Percentiles rank a stretch among this genome's conserved stretches.
Conservation (phyloP, 2,888 invertebrate species). For the Panzeria rudis region DNA sequence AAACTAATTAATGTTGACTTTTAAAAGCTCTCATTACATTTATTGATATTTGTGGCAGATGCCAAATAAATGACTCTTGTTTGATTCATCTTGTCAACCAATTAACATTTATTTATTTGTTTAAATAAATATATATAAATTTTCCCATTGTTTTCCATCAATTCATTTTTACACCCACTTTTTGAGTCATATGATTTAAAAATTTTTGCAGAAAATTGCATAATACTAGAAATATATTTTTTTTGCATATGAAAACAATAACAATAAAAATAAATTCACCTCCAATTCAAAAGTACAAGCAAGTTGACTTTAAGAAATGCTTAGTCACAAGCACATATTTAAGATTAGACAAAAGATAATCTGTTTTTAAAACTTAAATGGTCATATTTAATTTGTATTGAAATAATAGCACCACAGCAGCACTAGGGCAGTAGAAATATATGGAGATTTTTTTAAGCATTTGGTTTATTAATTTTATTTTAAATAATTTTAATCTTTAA, state of each 20-base stretch:
- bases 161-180: slow-evolving; percentile 65
- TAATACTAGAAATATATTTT: background rate
- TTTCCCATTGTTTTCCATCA: slow-evolving; percentile 57
- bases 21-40: background rate
- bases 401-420: background rate
- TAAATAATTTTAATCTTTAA: too few relatives aligned
- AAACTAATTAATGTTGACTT: background rate
- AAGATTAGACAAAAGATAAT: slow-evolving; percentile 58
- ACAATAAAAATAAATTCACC: background rate
- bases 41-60: background rate
- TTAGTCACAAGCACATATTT: slow-evolving; percentile 27
- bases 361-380: slow-evolving; percentile 50
- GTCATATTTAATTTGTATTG: slow-evolving; percentile 63
- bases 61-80: background rate
- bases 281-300: background rate
- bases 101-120: background rate
- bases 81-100: slow-evolving; percentile 1
- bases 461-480: background rate
- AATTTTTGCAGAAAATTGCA: slow-evolving; percentile 18
- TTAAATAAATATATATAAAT: slow-evolving; percentile 6
- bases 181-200: slow-evolving; percentile 50
- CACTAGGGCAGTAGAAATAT: background rate
- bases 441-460: background rate
- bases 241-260: background rate
- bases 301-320: background rate